Evolutionary conservation across 2,888 invertebrate species (phyloP).

Genomic region (Archips xylosteana): DNA sequence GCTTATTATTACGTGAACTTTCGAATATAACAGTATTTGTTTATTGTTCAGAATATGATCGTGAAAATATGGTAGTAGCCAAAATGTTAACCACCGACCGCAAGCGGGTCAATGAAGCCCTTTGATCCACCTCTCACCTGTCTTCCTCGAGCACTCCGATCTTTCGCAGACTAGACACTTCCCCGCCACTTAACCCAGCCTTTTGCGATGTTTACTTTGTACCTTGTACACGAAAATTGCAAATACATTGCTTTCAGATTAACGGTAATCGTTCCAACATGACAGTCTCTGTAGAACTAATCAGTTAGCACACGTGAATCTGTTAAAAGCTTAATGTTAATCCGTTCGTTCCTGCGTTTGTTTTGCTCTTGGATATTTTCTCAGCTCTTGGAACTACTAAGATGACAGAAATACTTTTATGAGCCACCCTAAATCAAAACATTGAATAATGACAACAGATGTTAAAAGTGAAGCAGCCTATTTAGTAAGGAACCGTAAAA

Average conservation of each 20-base stretch:
- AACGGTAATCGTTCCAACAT: background rate
- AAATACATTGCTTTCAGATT: constrained; percentile 19
- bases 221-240: constrained; percentile 41
- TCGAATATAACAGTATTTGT: background rate
- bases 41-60: constrained; percentile 18
- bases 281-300: background rate
- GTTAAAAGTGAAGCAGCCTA: constrained; percentile 59
- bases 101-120: constrained; percentile 80
- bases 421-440: constrained; percentile 57
- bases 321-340: background rate
- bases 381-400: constrained; percentile 33
- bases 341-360: background rate
- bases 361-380: constrained; percentile 31
- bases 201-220: constrained; percentile 66
- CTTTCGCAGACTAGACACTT: constrained; percentile 78
- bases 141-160: constrained; percentile 67
- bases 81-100: constrained; percentile 56
- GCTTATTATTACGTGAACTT: too few species aligned
- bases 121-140: constrained; percentile 80
- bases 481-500: constrained; percentile 63
- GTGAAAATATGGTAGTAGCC: constrained; percentile 17
- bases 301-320: background rate
- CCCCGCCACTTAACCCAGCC: constrained; percentile 60
- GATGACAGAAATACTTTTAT: constrained; percentile 47
- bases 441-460: constrained; percentile 68